Percentiles rank a stretch among this genome's conserved stretches.
Conservation (phyloP, 37 sponge, comb jelly and placozoan species). For the Halisarca cf. caerulea region DNA sequence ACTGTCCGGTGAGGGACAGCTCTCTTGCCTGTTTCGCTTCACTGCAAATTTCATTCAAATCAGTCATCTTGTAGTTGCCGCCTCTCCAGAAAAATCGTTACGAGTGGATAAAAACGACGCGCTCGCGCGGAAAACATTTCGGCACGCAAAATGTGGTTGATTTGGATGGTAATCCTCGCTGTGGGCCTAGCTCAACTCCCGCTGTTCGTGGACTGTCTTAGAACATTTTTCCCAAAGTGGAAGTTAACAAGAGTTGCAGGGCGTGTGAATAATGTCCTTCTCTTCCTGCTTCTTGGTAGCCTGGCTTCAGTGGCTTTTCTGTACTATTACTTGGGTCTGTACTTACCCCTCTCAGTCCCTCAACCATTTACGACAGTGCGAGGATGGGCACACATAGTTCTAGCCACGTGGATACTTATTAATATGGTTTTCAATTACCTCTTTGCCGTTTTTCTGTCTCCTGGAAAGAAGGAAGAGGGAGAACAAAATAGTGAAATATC, state of each 20-base stretch:
- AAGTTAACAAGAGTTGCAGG: constrained; percentile 36
- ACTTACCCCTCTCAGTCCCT: constrained; percentile 9
- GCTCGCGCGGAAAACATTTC: too few relatives aligned
- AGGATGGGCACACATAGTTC: constrained; percentile 42
- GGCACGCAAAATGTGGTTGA: constrained; percentile 29
- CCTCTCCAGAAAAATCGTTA: too few relatives aligned
- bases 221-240: constrained; percentile 52
- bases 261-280: constrained; percentile 20
- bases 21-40: constrained; percentile 82
- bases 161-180: constrained; percentile 25
- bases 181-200: constrained; percentile 55
- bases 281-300: constrained; percentile 1
- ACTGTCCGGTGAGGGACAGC: constrained; percentile 78
- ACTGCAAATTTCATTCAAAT: constrained; percentile 35
- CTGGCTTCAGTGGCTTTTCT: background rate
- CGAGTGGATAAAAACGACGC: too few relatives aligned
- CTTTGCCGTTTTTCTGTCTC: constrained; percentile 39
- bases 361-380: constrained; percentile 18
- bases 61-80: background rate
- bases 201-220: constrained; percentile 47
- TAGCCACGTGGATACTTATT: constrained; percentile 65
- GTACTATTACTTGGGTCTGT: background rate
- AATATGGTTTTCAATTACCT: constrained; percentile 49
- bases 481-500: background rate
- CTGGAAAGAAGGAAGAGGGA: constrained; percentile 17